Percentiles rank a stretch among this genome's conserved stretches.
Conservation (phyloP, 2,113 vertebrate species). For the Sturnus vulgaris region DNA sequence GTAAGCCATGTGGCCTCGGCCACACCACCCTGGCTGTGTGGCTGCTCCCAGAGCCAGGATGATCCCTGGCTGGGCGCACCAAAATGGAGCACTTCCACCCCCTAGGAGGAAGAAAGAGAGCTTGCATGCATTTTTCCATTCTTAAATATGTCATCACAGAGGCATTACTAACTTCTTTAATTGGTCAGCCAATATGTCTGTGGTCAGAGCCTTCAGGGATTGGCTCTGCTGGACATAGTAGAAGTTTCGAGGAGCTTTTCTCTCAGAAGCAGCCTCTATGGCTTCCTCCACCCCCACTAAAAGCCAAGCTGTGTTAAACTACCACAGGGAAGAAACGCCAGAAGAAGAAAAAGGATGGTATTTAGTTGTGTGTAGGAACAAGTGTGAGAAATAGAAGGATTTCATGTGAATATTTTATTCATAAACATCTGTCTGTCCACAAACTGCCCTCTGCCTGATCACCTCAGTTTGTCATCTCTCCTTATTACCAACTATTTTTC, state of each 20-base stretch:
- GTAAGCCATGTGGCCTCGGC: accelerated
- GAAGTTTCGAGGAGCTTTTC: not conserved
- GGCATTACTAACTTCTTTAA: not conserved
- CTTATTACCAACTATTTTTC: not conserved
- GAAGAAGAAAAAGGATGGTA: not conserved
- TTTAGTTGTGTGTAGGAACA: not conserved
- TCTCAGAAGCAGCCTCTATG: not conserved
- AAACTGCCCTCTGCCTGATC: not conserved
- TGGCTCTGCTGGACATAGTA: not conserved
- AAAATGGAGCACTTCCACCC: not conserved
- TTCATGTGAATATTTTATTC: not conserved
- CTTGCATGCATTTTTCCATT: accelerated
- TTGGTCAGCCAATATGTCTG: not conserved
- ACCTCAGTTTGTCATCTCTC: not conserved
- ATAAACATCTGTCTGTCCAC: not conserved
- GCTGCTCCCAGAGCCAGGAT: accelerated
- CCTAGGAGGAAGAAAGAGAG: not conserved
- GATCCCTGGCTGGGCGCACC: accelerated
- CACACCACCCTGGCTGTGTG: accelerated
- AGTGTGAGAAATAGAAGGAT: not conserved
- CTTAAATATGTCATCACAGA: not conserved
- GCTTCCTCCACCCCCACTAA: not conserved
- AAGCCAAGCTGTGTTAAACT: not conserved
- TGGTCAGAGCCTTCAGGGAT: accelerated
- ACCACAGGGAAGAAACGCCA: not conserved